Evolutionary conservation across 2,113 vertebrate genomes (phyloP), one percentile per base, ranked within the genome.

Genomic region (Ceyx melanurus): DNA sequence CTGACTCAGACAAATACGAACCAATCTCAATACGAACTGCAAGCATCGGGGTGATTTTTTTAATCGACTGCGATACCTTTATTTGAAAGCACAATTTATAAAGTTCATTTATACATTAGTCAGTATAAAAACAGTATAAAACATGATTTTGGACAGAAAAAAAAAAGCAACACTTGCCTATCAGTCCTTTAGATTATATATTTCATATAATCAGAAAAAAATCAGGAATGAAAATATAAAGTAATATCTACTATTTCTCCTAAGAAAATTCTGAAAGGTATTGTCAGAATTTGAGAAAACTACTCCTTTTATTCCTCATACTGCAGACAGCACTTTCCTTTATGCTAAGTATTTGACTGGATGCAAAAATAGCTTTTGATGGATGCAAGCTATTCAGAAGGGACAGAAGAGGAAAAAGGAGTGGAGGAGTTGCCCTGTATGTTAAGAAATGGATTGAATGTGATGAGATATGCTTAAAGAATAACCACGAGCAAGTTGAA

Each of bases 61-160:
- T 96, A 92, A 98, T 94, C 42, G 95, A 97, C 21, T 93, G 81
- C 0, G 96, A 97, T 43, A 98, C 97, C 98, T 98, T 94, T 25
- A 87, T 79, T 96, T 65, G 94, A 88, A 88, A 97, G 50, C 8
- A 92, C 89, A 56, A 79, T 77, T 89, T 66, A 77, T 35, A 77
- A 31, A 29, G 43, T 87, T 94, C 92, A 48, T 82, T 91, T 56
- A 65, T 17, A 57, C 3, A 46, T 5, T 11, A 92, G 45, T 43
- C 26, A 73, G 29, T 29, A 64, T 17, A 61, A 79, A 40, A 62
- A 8, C 29, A 62, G 40, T 14, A 7, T 23, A 62, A 83, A 83
- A 50, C 37, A 64, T 9, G 13, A 60, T 1, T 73, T 83, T 29
- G 2, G 11, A 53, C 6, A 46, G 29, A 37, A 86, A 78, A 83